A percentile compares a stretch with the other conserved stretches of the same genome.
Conservation (phyloP, 1,140 invertebrate genomes). For the Nomia melanderi region DNA sequence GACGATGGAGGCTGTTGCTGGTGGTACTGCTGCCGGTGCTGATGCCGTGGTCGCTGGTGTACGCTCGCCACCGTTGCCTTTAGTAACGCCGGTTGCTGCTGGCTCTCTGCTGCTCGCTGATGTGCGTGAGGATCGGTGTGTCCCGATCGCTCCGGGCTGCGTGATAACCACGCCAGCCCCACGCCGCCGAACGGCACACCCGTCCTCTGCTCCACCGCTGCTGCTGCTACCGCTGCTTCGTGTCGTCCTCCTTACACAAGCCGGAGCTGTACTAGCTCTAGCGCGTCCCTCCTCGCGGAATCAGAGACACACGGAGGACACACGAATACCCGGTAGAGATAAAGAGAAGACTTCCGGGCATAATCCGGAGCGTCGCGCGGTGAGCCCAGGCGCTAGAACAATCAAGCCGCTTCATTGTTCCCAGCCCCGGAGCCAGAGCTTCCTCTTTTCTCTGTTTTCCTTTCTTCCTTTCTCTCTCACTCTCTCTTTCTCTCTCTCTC, state of each 20-base stretch:
- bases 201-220: constrained; percentile 18
- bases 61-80: constrained; percentile 18
- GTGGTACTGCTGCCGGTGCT: constrained; percentile 11
- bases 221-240: background rate
- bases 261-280: background rate
- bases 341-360: constrained; percentile 79
- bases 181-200: constrained; percentile 10
- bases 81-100: constrained; percentile 35
- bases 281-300: constrained; percentile 5
- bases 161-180: constrained; percentile 42
- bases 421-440: constrained; percentile 53
- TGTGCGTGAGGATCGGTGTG: constrained; percentile 25
- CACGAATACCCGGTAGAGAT: constrained; percentile 52
- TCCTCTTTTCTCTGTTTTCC: constrained; percentile 47
- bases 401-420: constrained; percentile 77
- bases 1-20: constrained; percentile 36
- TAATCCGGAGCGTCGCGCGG: constrained; percentile 73
- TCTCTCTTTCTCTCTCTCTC: constrained; percentile 23
- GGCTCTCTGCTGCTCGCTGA: background rate
- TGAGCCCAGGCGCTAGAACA: constrained; percentile 71
- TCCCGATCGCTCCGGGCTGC: constrained; percentile 49
- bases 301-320: constrained; percentile 34
- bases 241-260: no score
- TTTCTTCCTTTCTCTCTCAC: constrained; percentile 1
- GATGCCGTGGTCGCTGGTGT: constrained; percentile 1